Percentiles rank a stretch among this genome's conserved stretches.
phyloP scores from a whole-genome alignment of 2,888 invertebrate genomes.

The Oligia fasciuncula region DNA sequence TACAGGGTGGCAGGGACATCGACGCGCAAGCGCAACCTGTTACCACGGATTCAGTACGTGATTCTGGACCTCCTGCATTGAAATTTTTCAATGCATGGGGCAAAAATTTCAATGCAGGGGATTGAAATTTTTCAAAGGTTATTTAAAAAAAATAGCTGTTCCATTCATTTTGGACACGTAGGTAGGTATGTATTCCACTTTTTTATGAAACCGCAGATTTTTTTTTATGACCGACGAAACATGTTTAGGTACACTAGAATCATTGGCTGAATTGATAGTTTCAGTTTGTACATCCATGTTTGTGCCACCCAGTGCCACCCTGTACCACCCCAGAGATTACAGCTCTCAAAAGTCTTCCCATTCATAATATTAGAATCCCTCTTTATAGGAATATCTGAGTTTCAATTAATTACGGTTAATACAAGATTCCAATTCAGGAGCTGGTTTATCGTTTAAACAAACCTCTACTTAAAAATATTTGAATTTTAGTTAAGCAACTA shows the following conservation, averaged over 20 bases:
- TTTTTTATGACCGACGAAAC: no score
- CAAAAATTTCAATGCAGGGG: neutral
- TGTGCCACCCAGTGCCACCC: no score
- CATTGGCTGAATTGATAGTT: neutral
- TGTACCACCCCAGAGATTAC: no score
- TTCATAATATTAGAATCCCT: neutral
- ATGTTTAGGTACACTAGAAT: no score
- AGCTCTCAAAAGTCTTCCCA: neutral
- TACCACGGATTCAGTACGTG: neutral
- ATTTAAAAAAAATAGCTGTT: neutral
- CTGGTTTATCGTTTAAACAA: neutral
- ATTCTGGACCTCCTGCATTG: neutral
- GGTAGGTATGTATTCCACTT: no score
- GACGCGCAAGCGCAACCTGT: no score
- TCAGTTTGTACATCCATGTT: no score
- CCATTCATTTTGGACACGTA: no score
- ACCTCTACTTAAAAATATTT: neutral
- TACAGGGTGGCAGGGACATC: neutral
- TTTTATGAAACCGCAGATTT: neutral
- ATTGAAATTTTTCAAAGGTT: neutral
- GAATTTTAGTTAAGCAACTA: slow-evolving; percentile 34
- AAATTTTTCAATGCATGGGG: neutral
- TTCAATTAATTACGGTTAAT: neutral
- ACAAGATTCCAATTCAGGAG: neutral
- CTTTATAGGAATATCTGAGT: neutral